Conservation (phyloP, 2,888 invertebrate species). For the Agrochola lychnidis region DNA sequence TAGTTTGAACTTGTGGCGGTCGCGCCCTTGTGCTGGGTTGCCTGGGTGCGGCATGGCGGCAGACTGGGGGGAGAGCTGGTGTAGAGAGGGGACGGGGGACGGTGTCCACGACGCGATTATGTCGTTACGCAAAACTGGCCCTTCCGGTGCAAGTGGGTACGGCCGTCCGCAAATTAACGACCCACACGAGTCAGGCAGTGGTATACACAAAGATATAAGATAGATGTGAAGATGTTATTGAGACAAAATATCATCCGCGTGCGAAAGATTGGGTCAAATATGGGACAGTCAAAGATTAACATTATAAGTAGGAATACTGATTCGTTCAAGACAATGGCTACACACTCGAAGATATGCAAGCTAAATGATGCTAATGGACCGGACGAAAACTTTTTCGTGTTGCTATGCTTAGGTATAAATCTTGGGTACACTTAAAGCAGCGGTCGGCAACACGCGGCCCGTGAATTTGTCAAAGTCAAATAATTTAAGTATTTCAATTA, state of each 20-base stretch:
- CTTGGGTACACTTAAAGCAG: not conserved
- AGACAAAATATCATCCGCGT: not conserved
- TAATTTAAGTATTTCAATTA: no score
- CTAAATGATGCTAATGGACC: not conserved
- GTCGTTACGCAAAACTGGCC: conserved; percentile 63
- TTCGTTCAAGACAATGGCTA: not conserved
- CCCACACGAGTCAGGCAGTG: conserved; percentile 21
- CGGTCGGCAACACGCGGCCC: no score
- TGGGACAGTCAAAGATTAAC: not conserved
- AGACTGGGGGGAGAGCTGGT: conserved; percentile 14
- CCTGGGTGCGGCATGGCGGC: conserved; percentile 43
- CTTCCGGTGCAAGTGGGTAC: conserved; percentile 65
- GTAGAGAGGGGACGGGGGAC: not conserved
- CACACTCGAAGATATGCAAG: no score
- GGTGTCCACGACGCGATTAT: conserved; percentile 55
- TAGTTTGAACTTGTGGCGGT: conserved; percentile 57
- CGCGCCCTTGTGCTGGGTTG: conserved; percentile 43
- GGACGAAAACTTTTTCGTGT: not conserved
- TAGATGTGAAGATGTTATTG: conserved; percentile 6
- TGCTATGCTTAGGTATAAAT: not conserved
- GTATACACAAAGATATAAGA: conserved; percentile 16
- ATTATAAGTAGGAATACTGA: no score
- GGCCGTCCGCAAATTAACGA: conserved; percentile 53
- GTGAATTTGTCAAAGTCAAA: no score
- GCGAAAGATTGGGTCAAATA: not conserved